Evolutionary conservation across 2,113 vertebrate species (phyloP), one percentile per base, ranked within the genome.

Genomic region (Columbina picui): DNA sequence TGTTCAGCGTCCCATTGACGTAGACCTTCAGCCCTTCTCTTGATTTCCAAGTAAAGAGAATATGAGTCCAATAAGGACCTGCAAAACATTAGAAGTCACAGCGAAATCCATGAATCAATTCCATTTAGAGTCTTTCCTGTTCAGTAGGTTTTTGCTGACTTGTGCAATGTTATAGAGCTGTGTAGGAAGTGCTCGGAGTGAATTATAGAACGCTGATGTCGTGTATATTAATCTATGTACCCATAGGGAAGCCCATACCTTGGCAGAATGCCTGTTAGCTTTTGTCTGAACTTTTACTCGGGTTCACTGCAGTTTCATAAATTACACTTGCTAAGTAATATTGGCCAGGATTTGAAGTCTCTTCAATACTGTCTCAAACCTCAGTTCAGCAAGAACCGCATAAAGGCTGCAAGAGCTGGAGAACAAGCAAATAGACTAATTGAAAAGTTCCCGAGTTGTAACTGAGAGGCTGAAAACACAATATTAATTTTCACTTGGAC

Each of bases 1-100:
- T 97, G 26, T 82, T 98, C 79, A 99, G 98, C 4, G 98, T 99
- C 10, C 99, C 99, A 0, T 99, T 99, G 73, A 99, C 97, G 0
- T 99, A 99, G 56, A 99, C 98, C 61, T 98, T 99, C 69, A 99
- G 97, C 2, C 99, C 99, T 6, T 98, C 98, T 27, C 55, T 92
- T 36, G 97, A 97, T 11, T 98, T 98, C 99, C 99, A 99, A 0
- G 99, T 99, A 85, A 99, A 99, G 38, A 99, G 98, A 56, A 99
- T 93, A 5, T 99, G 99, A 4, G 99, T 99, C 99, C 99, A 99
- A 70, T 98, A 98, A 45, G 98, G 99, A 14, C 99, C 99, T 99
- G 90, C 34, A 43, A 52, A 26, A 73, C n/a, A 60, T 70, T 5
- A 18, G 10, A 52, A 67, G 41, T 27, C 75, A 41, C 59, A 14